Percentiles rank a stretch among this genome's conserved stretches.
Evolutionary conservation across 1,140 invertebrate species (phyloP).

Genomic region (Drosophila albomicans): DNA sequence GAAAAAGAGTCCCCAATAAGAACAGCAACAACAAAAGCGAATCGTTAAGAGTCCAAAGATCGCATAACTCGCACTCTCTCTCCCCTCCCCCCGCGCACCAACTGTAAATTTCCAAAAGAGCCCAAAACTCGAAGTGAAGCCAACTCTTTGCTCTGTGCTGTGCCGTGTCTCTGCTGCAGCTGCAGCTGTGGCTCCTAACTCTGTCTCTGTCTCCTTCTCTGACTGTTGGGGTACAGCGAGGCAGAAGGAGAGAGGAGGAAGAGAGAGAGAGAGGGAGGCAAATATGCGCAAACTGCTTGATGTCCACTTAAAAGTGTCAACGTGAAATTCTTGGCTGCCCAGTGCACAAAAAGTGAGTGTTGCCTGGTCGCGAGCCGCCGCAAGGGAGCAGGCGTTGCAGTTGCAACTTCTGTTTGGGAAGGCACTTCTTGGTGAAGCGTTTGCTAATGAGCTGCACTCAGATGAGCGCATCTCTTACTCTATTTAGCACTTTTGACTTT

Average conservation of each 20-base stretch:
- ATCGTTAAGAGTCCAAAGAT: constrained; percentile 82
- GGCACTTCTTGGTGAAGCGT: background rate
- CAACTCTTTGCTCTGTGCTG: constrained; percentile 13
- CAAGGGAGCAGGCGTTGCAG: constrained; percentile 15
- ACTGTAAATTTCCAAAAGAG: constrained; percentile 75
- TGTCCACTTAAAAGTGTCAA: constrained; percentile 84
- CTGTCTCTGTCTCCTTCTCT: constrained; percentile 1
- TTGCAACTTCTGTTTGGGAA: constrained; percentile 61
- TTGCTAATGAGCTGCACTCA: constrained; percentile 32
- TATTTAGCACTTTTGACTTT: too few species aligned
- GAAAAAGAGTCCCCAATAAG: constrained; percentile 23
- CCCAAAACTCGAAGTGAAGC: constrained; percentile 23
- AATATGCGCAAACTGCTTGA: constrained; percentile 83
- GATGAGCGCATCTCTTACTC: background rate
- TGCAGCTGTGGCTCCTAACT: constrained; percentile 39
- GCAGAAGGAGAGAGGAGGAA: background rate
- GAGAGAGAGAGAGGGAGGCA: background rate
- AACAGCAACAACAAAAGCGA: constrained; percentile 62
- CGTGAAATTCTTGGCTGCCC: constrained; percentile 78
- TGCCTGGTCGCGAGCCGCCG: constrained; percentile 64
- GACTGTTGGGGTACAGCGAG: background rate
- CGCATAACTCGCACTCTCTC: constrained; percentile 70
- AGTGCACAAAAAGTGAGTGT: constrained; percentile 62
- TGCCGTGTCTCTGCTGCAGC: constrained; percentile 53
- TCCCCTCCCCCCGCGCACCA: constrained; percentile 1